Conservation (phyloP, 64 coral and sea anemone genomes). For the Acropora yongei region DNA sequence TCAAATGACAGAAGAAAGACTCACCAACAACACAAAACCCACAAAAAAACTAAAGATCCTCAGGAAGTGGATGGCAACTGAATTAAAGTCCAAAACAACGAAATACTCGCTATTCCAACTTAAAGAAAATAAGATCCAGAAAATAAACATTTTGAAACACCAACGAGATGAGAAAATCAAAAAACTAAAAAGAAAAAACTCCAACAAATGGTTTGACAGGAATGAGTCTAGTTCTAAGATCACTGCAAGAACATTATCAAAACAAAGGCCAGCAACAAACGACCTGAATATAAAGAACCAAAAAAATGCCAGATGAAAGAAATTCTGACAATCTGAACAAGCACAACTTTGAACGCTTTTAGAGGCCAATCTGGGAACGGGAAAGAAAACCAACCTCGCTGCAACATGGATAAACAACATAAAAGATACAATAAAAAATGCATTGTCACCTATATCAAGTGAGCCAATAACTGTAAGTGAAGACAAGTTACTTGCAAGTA, state of each 20-base stretch:
- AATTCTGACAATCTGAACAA: neutral
- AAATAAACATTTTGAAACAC: neutral
- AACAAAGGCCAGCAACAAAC: slow-evolving; percentile 1
- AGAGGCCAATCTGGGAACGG: neutral
- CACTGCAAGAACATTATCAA: slow-evolving; percentile 29
- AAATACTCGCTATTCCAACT: neutral
- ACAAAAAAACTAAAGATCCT: neutral
- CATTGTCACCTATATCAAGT: neutral
- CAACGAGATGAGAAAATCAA: slow-evolving; percentile 15
- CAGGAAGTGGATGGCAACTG: slow-evolving; percentile 23
- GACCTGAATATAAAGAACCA: slow-evolving; percentile 9
- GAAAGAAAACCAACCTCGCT: no score
- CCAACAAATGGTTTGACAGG: slow-evolving; percentile 12
- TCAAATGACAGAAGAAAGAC: neutral
- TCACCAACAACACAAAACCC: neutral
- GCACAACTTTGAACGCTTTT: neutral
- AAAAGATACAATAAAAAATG: neutral
- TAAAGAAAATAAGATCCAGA: no score
- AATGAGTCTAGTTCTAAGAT: slow-evolving; percentile 25
- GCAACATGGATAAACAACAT: neutral
- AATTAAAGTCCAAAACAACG: slow-evolving; percentile 1
- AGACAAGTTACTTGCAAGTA: neutral
- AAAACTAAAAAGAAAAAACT: neutral
- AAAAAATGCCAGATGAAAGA: neutral
- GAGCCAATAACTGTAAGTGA: neutral